These are phyloP conservation scores for Netta rufina DNA, from an alignment of 2,797 vertebrate genomes.

Conservation along the genomic window DNA sequence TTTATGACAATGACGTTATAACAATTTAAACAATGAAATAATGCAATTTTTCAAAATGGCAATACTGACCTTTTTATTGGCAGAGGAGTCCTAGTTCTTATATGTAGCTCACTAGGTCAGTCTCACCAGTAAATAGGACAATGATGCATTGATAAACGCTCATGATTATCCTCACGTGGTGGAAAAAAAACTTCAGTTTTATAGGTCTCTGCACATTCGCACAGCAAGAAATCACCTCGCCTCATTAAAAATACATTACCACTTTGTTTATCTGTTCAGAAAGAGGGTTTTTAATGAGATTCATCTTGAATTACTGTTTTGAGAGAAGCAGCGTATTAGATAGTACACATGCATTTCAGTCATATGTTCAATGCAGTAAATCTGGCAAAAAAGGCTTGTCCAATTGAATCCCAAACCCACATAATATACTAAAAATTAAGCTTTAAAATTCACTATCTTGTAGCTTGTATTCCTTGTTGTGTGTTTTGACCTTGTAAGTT, in stretches of 20 bases:
- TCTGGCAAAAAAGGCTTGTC: background rate
- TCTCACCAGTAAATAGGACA: slow-evolving; percentile 32
- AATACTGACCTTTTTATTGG: background rate
- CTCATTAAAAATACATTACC: slow-evolving; percentile 61
- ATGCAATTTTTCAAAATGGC: background rate
- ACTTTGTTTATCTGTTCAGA: slow-evolving; percentile 41
- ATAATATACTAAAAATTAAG: background rate
- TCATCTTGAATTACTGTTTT: slow-evolving; percentile 43
- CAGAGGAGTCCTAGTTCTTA: background rate
- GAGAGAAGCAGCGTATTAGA: slow-evolving; percentile 9
- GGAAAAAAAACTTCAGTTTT: slow-evolving; percentile 13
- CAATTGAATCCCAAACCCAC: background rate
- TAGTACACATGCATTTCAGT: background rate
- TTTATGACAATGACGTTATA: background rate
- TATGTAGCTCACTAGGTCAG: slow-evolving; percentile 58
- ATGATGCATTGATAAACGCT: slow-evolving; percentile 22
- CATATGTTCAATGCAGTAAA: background rate
- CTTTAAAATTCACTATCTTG: background rate
- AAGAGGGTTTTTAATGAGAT: slow-evolving; percentile 47
- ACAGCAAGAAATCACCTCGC: slow-evolving; percentile 53
- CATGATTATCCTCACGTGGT: background rate
- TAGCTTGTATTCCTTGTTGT: background rate
- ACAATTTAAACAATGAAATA: background rate
- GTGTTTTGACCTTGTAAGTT: background rate
- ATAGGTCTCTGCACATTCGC: slow-evolving; percentile 43